Conservation (phyloP, 2,113 vertebrate species). For the Tenrec ecaudatus region DNA sequence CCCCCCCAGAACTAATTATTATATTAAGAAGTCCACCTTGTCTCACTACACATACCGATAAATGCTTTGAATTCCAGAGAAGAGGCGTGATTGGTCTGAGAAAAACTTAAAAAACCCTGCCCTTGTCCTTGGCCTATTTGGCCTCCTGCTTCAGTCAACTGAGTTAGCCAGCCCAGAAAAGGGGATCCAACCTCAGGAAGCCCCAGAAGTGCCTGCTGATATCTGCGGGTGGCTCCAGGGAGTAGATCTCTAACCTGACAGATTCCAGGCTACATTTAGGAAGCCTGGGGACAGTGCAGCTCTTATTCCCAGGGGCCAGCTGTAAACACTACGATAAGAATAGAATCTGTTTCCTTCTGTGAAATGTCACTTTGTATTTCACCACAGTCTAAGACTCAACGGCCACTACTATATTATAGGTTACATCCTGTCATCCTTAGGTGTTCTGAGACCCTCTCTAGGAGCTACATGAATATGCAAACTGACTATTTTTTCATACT, state of each 20-base stretch:
- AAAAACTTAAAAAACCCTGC: background rate
- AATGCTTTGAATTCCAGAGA: background rate
- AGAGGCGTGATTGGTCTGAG: too few species aligned
- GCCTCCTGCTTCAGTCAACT: background rate
- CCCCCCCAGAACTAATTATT: too few species aligned
- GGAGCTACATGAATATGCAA: slow-evolving; percentile 49
- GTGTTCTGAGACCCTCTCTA: background rate
- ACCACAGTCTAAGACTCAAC: slow-evolving; percentile 32
- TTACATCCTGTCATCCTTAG: background rate
- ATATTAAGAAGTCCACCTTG: background rate
- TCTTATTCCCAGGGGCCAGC: background rate
- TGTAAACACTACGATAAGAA: slow-evolving; percentile 39
- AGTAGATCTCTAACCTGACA: slow-evolving; percentile 28
- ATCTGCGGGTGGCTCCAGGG: slow-evolving; percentile 38
- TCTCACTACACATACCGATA: background rate
- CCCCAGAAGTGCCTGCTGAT: background rate
- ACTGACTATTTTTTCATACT: background rate
- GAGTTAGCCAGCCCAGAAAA: background rate
- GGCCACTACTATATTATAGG: background rate
- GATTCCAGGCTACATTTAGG: background rate
- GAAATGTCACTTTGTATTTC: slow-evolving; percentile 60
- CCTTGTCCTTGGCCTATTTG: background rate
- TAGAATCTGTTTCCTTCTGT: slow-evolving; percentile 20
- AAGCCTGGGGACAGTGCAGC: background rate
- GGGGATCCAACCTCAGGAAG: background rate